These are phyloP conservation scores for Sylvilagus bachmani DNA, from an alignment of 2,113 vertebrate species.

Conservation along the genomic window DNA sequence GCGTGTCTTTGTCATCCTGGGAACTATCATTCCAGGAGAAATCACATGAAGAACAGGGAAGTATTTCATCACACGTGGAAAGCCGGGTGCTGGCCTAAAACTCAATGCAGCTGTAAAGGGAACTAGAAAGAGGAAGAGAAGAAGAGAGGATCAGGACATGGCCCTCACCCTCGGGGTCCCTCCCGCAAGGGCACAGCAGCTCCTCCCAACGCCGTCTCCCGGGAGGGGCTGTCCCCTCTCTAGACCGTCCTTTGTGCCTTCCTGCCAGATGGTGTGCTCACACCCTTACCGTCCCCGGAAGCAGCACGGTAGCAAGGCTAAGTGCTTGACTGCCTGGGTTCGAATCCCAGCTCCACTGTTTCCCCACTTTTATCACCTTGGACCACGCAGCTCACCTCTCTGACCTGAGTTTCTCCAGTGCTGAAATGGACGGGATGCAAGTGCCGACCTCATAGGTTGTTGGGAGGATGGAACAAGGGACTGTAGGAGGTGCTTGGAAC, in stretches of 20 bases:
- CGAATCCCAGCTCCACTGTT: not conserved
- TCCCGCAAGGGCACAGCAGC: not conserved
- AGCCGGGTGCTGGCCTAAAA: not conserved
- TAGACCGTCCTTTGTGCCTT: no score
- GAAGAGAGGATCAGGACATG: not conserved
- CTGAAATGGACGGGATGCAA: not conserved
- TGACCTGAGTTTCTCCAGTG: not conserved
- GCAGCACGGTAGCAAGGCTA: rapidly evolving
- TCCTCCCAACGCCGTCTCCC: not conserved
- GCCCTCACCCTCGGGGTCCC: not conserved
- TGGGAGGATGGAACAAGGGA: not conserved
- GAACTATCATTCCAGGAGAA: not conserved
- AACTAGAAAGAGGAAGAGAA: not conserved
- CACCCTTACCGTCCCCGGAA: not conserved
- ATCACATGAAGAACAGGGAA: rapidly evolving
- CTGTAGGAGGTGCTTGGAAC: not conserved
- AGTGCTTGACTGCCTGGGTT: not conserved
- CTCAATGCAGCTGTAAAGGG: not conserved
- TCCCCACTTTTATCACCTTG: not conserved
- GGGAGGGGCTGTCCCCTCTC: not conserved
- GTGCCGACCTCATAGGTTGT: not conserved
- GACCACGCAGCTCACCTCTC: not conserved
- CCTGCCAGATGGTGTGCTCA: not conserved
- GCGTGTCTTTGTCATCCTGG: not conserved
- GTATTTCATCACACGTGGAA: not conserved